A percentile compares a stretch with the other conserved stretches of the same genome.
These are phyloP conservation scores for Marmota monax DNA, from an alignment of 2,113 vertebrate genomes.

Conservation along the genomic window DNA sequence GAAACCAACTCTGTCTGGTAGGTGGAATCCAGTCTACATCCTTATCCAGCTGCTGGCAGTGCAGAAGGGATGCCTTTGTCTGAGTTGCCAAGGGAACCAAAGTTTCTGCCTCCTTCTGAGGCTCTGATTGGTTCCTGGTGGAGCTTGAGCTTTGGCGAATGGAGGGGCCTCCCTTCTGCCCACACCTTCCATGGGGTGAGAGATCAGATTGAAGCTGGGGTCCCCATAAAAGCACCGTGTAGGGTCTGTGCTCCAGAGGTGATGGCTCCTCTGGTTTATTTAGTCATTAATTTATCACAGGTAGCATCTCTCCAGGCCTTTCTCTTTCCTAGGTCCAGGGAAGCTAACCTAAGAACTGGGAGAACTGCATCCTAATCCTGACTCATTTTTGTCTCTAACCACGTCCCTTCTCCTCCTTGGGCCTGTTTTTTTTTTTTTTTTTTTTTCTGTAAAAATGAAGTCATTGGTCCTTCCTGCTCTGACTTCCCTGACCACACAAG, in stretches of 20 bases:
- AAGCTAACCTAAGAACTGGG: neutral
- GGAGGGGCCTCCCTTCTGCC: constrained; percentile 57
- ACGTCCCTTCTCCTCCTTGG: neutral
- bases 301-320: neutral
- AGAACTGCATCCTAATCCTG: neutral
- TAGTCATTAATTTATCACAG: neutral
- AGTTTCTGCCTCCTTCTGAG: constrained; percentile 69
- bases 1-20: neutral
- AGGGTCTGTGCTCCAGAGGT: neutral
- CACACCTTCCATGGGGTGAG: constrained; percentile 10
- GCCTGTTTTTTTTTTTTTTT: neutral
- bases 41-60: constrained; percentile 42
- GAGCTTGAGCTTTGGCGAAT: constrained; percentile 68
- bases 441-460: constrained; percentile 6
- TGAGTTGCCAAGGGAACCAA: constrained; percentile 85
- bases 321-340: neutral
- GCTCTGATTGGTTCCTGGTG: constrained; percentile 64
- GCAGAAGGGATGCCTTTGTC: constrained; percentile 76
- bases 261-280: neutral
- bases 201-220: neutral
- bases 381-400: neutral
- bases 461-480: neutral
- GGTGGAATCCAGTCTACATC: constrained; percentile 7
- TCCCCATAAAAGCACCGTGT: neutral
- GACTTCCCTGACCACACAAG: neutral